A percentile compares a stretch with the other conserved stretches of the same genome.
Conservation (phyloP, 2,797 vertebrate species). For the Leuciscus waleckii region DNA sequence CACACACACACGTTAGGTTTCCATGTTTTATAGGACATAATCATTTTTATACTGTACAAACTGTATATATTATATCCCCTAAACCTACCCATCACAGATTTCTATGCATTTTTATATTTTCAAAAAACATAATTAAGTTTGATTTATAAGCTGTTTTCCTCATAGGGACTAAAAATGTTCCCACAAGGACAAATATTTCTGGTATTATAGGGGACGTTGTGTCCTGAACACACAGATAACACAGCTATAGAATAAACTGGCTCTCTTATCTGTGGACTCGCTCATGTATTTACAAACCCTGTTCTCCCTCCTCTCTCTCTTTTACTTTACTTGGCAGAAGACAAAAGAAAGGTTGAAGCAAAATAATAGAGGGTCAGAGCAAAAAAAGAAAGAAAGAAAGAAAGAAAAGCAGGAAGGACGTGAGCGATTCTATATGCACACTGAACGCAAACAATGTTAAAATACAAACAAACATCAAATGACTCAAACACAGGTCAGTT, state of each 20-base stretch:
- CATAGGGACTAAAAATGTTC: background rate
- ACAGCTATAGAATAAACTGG: background rate
- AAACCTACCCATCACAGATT: background rate
- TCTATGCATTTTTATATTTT: background rate
- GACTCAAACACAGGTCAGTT: no score
- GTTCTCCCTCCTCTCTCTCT: background rate
- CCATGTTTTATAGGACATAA: background rate
- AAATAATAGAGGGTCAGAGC: conserved; percentile 5
- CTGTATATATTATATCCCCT: background rate
- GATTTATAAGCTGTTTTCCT: background rate
- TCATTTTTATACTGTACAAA: background rate
- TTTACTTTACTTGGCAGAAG: background rate
- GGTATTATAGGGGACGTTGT: background rate
- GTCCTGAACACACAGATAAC: background rate
- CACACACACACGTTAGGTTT: background rate
- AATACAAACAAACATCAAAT: background rate
- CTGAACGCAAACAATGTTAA: background rate
- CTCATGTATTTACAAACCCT: background rate
- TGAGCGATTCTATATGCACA: background rate
- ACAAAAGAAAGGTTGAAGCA: background rate
- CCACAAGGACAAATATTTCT: background rate
- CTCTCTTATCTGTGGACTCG: background rate
- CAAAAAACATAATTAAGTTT: background rate
- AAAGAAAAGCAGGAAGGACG: conserved; percentile 20
- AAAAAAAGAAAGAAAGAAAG: background rate